Percentiles rank a stretch among this genome's conserved stretches.
These are phyloP conservation scores for Drosophila equinoxialis DNA, from an alignment of 1,140 invertebrate genomes.

Conservation along the genomic window DNA sequence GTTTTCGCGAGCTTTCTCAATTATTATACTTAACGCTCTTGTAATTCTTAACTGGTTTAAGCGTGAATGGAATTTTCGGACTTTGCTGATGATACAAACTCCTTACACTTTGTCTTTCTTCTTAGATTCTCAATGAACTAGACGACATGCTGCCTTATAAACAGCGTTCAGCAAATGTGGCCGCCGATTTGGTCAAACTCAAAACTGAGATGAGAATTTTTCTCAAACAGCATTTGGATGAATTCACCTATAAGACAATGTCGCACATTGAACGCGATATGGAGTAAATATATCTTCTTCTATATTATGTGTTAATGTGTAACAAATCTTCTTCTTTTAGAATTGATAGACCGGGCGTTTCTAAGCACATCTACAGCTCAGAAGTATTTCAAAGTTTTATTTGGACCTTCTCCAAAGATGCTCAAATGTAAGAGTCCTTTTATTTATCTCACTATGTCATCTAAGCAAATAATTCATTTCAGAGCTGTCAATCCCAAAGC, in stretches of 20 bases:
- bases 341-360: slow-evolving; percentile 74
- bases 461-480: neutral
- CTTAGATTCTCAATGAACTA: slow-evolving; percentile 74
- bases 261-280: slow-evolving; percentile 82
- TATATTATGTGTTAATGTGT: neutral
- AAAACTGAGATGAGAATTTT: slow-evolving; percentile 76
- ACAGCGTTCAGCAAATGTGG: slow-evolving; percentile 45
- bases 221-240: slow-evolving; percentile 74
- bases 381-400: slow-evolving; percentile 79
- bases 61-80: neutral
- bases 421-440: slow-evolving; percentile 62
- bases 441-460: neutral
- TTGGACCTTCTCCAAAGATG: slow-evolving; percentile 81
- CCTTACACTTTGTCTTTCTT: neutral
- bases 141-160: slow-evolving; percentile 66
- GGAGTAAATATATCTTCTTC: slow-evolving; percentile 55
- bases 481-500: slow-evolving; percentile 73
- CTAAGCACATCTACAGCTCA: slow-evolving; percentile 75
- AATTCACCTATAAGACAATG: slow-evolving; percentile 82
- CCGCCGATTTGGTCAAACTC: slow-evolving; percentile 59
- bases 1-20: neutral
- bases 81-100: no score
- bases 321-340: slow-evolving; percentile 28
- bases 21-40: neutral
- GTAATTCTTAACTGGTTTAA: neutral